These are phyloP conservation scores for Halcyon malimbica DNA, from an alignment of 2,113 vertebrate species.

Conservation along the genomic window DNA sequence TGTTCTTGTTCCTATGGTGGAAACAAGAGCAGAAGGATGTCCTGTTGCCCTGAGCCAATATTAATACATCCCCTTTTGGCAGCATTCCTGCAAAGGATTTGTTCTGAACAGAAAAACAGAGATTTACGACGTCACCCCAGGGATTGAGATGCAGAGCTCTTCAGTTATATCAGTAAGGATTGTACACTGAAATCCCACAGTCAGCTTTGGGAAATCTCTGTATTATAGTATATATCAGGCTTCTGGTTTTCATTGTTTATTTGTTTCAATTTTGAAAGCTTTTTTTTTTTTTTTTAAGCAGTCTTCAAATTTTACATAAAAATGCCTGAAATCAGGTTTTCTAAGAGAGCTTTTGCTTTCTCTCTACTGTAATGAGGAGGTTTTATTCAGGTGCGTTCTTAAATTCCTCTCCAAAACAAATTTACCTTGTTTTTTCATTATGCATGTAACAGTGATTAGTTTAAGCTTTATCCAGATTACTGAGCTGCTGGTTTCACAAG, in stretches of 20 bases:
- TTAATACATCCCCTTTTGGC: slow-evolving; percentile 30
- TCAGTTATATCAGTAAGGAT: neutral
- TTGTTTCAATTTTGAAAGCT: neutral
- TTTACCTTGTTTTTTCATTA: slow-evolving; percentile 49
- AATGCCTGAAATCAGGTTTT: neutral
- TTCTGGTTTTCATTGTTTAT: neutral
- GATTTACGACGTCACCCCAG: neutral
- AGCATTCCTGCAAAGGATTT: slow-evolving; percentile 13
- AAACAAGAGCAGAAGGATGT: neutral
- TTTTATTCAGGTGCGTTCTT: slow-evolving; percentile 15
- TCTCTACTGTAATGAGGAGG: neutral
- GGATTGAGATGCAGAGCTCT: slow-evolving; percentile 31
- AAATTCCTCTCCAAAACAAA: neutral
- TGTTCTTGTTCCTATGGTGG: neutral
- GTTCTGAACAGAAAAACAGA: slow-evolving; percentile 8
- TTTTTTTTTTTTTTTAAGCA: neutral
- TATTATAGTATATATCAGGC: neutral
- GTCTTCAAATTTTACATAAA: neutral
- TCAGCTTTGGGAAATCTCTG: slow-evolving; percentile 39
- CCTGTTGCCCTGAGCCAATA: neutral
- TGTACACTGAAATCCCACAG: slow-evolving; percentile 27
- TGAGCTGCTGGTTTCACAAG: slow-evolving; percentile 10
- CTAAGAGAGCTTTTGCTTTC: neutral
- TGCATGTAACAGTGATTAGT: neutral
- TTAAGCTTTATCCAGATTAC: slow-evolving; percentile 58